Conservation (phyloP, 2,888 invertebrate genomes). For the Drosophila aldrichi region DNA sequence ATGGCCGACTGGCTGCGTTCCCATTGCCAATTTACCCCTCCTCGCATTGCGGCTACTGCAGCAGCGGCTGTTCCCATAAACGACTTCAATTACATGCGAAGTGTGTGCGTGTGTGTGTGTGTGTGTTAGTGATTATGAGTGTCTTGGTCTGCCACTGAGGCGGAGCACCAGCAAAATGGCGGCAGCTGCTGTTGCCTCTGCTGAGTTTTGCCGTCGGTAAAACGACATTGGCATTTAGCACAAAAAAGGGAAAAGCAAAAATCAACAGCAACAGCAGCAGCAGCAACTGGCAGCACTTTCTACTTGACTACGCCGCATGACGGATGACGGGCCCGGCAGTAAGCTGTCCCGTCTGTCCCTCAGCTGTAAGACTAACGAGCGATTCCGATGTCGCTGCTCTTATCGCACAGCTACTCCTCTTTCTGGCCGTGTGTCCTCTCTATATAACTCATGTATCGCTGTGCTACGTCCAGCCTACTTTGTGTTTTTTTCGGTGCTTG, state of each 20-base stretch:
- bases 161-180: slow-evolving; percentile 81
- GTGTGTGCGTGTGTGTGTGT: slow-evolving; percentile 21
- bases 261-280: slow-evolving; percentile 39
- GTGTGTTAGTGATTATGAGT: slow-evolving; percentile 50
- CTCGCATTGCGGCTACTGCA: slow-evolving; percentile 41
- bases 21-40: slow-evolving; percentile 40
- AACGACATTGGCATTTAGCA: slow-evolving; percentile 57
- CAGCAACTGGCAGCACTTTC: slow-evolving; percentile 55
- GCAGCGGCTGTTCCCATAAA: slow-evolving; percentile 67
- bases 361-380: slow-evolving; percentile 44
- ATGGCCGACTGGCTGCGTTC: slow-evolving; percentile 68
- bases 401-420: slow-evolving; percentile 30
- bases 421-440: slow-evolving; percentile 3
- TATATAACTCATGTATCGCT: slow-evolving; percentile 5
- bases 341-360: slow-evolving; percentile 29
- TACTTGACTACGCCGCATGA: slow-evolving; percentile 61
- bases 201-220: slow-evolving; percentile 76
- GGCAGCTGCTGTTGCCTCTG: slow-evolving; percentile 42
- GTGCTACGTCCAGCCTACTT: slow-evolving; percentile 77
- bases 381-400: slow-evolving; percentile 57
- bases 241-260: slow-evolving; percentile 32
- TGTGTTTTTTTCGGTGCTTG: slow-evolving; percentile 71
- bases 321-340: slow-evolving; percentile 62
- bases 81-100: slow-evolving; percentile 81
- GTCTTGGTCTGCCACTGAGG: slow-evolving; percentile 58